A percentile compares a stretch with the other conserved stretches of the same genome.
Evolutionary conservation across 2,888 invertebrate species (phyloP).

Genomic region (Oligia strigilis): DNA sequence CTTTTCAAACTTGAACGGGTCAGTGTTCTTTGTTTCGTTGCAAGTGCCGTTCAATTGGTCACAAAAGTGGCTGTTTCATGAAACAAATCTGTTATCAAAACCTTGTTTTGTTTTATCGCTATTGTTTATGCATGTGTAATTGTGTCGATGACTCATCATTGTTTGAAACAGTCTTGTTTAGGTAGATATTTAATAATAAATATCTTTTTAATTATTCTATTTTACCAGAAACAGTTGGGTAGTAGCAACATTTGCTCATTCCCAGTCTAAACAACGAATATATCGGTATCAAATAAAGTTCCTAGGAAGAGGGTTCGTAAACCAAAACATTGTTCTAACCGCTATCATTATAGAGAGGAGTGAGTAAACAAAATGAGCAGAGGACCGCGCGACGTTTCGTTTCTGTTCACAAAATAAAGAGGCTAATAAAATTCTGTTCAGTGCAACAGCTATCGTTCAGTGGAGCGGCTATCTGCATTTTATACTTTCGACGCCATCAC

Average conservation of each 20-base stretch:
- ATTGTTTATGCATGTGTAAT: constrained; percentile 15
- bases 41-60: constrained; percentile 76
- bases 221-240: not conserved
- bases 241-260: not conserved
- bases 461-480: constrained; percentile 85
- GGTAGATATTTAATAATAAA: not conserved
- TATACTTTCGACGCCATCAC: constrained; percentile 82
- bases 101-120: constrained; percentile 34
- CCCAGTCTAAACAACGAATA: not conserved
- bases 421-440: constrained; percentile 83
- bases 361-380: constrained; percentile 65
- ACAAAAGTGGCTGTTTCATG: constrained; percentile 70
- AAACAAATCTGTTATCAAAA: constrained; percentile 58
- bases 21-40: constrained; percentile 81
- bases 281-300: constrained; percentile 2
- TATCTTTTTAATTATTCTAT: not conserved
- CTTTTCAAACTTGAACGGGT: constrained; percentile 80
- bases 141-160: constrained; percentile 2
- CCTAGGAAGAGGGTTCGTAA: not conserved
- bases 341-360: constrained; percentile 56
- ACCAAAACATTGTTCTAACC: constrained; percentile 49
- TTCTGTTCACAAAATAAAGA: constrained; percentile 76
- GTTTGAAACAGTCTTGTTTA: not conserved
- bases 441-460: constrained; percentile 82
- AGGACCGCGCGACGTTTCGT: constrained; percentile 58